A percentile compares a stretch with the other conserved stretches of the same genome.
phyloP scores from a whole-genome alignment of 2,888 invertebrate species.

The Temnothorax unifasciatus region DNA sequence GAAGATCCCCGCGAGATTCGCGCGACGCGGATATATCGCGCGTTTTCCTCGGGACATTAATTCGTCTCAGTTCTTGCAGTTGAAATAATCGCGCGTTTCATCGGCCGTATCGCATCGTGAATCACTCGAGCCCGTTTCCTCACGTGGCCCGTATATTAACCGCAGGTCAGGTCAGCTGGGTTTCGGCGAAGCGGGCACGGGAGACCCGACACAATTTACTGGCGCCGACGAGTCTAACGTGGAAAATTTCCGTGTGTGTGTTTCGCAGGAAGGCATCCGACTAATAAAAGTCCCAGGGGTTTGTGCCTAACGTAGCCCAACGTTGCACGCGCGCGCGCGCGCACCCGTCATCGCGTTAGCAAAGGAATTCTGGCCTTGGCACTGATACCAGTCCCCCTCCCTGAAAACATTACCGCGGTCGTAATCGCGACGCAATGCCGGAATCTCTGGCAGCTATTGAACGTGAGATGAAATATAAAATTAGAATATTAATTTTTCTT shows the following conservation, averaged over 20 bases:
- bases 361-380: slow-evolving; percentile 42
- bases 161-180: background rate
- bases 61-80: slow-evolving; percentile 9
- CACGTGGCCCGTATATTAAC: slow-evolving; percentile 35
- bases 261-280: background rate
- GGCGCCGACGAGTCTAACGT: slow-evolving; percentile 32
- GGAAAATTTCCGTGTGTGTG: background rate
- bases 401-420: slow-evolving; percentile 2
- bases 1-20: slow-evolving; percentile 5
- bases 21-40: background rate
- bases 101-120: slow-evolving; percentile 40
- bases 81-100: slow-evolving; percentile 50
- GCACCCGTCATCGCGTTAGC: background rate
- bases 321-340: background rate
- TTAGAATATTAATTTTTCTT: background rate
- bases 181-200: background rate
- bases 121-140: slow-evolving; percentile 42
- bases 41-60: slow-evolving; percentile 34
- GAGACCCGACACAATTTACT: slow-evolving; percentile 39
- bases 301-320: slow-evolving; percentile 27
- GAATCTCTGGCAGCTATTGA: background rate
- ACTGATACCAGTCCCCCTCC: slow-evolving; percentile 11
- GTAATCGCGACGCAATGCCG: background rate
- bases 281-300: slow-evolving; percentile 35
- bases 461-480: background rate